Percentiles rank a stretch among this genome's conserved stretches.
Evolutionary conservation across 2,113 vertebrate species (phyloP).

Genomic region (Sminthopsis crassicaudata): DNA sequence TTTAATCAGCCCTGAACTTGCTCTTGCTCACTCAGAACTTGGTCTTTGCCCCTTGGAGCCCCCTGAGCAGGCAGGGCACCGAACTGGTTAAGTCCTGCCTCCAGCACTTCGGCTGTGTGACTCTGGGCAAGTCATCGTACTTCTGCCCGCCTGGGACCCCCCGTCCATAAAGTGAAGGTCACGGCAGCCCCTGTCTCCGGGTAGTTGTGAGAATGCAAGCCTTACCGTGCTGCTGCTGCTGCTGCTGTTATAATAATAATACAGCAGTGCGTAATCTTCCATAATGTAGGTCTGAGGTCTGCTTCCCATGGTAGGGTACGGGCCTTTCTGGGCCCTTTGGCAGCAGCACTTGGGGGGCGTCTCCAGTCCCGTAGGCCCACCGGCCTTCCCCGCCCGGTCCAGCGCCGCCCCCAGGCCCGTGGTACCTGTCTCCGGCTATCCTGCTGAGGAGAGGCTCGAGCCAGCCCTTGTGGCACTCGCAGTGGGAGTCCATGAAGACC

Average conservation of each 20-base stretch:
- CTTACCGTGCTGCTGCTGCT: neutral
- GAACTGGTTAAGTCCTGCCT: neutral
- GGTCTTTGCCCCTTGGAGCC: neutral
- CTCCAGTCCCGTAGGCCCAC: neutral
- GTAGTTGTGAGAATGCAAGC: neutral
- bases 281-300: neutral
- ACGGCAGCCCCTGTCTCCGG: neutral
- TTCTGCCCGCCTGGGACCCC: neutral
- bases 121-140: neutral
- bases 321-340: neutral
- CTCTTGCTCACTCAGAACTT: neutral
- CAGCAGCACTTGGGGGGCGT: neutral
- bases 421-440: constrained; percentile 90
- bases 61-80: neutral
- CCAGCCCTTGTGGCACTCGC: constrained; percentile 92
- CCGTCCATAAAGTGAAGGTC: neutral
- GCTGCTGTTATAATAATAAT: no score
- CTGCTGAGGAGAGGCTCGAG: constrained; percentile 92
- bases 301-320: neutral
- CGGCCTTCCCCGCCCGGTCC: neutral
- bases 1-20: neutral
- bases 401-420: accelerated
- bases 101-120: neutral
- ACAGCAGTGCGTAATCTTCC: accelerated
- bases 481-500: constrained; percentile 94